These are phyloP conservation scores for Heliconius sara DNA, from an alignment of 2,888 invertebrate genomes.

Conservation along the genomic window DNA sequence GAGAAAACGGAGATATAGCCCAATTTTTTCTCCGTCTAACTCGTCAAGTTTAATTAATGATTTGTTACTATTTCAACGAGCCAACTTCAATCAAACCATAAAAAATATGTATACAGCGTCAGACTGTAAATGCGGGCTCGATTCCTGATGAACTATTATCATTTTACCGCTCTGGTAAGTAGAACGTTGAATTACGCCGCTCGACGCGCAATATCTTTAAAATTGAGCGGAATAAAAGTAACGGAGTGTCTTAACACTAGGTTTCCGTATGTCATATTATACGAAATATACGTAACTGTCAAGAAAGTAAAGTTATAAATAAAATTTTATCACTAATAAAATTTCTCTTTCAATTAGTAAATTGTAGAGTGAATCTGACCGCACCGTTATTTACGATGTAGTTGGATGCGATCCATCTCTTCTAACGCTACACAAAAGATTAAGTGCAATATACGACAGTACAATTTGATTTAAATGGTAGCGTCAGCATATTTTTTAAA, in stretches of 20 bases:
- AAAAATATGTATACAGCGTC: background rate
- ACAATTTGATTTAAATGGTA: background rate
- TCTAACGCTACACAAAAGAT: background rate
- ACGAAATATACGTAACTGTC: too few relatives aligned
- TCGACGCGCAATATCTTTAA: background rate
- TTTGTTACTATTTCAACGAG: background rate
- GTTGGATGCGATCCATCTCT: background rate
- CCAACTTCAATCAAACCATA: background rate
- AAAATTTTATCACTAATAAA: background rate
- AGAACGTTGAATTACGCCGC: background rate
- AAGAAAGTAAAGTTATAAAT: background rate
- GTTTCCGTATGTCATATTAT: too few relatives aligned
- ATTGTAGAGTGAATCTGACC: background rate
- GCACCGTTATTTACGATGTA: constrained; percentile 2
- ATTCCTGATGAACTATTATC: background rate
- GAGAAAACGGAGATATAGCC: background rate
- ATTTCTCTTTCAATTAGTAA: background rate
- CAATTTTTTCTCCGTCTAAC: too few relatives aligned
- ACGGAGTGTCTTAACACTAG: background rate
- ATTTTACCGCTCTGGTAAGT: background rate
- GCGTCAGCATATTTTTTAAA: background rate
- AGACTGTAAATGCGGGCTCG: background rate
- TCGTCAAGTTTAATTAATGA: background rate
- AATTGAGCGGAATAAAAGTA: background rate
- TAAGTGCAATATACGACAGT: background rate